Evolutionary conservation across 2,888 invertebrate genomes (phyloP).

Genomic region (Drosophila melanocephala): DNA sequence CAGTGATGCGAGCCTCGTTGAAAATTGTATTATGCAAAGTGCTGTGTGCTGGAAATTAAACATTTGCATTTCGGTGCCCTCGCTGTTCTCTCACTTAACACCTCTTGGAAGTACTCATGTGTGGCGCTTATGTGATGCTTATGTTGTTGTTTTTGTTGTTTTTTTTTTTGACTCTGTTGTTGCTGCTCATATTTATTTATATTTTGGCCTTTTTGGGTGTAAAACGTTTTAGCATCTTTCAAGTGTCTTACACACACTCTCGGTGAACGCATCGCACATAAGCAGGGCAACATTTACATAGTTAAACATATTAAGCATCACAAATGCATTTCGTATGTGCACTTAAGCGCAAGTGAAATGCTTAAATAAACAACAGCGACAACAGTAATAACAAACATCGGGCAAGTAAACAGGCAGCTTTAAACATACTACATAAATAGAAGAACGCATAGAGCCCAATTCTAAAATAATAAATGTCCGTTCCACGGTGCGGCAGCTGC

Average conservation of each 20-base stretch:
- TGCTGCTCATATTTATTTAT: slow-evolving; percentile 75
- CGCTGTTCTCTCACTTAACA: slow-evolving; percentile 65
- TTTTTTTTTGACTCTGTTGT: slow-evolving; percentile 21
- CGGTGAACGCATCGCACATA: slow-evolving; percentile 48
- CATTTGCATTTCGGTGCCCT: slow-evolving; percentile 54
- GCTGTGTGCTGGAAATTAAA: slow-evolving; percentile 55
- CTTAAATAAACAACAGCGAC: slow-evolving; percentile 67
- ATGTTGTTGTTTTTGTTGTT: slow-evolving; percentile 27
- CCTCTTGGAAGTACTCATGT: slow-evolving; percentile 68
- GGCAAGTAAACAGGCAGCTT: slow-evolving; percentile 39
- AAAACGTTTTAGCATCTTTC: slow-evolving; percentile 77
- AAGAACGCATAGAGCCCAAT: slow-evolving; percentile 10
- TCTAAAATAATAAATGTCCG: slow-evolving; percentile 3
- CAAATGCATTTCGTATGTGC: slow-evolving; percentile 56
- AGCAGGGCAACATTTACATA: slow-evolving; percentile 76
- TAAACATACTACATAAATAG: slow-evolving; percentile 5
- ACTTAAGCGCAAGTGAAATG: slow-evolving; percentile 71
- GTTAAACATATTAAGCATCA: slow-evolving; percentile 73
- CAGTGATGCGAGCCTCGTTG: slow-evolving; percentile 52
- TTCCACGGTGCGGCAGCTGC: slow-evolving; percentile 53
- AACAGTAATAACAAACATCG: slow-evolving; percentile 38
- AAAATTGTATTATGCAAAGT: slow-evolving; percentile 59
- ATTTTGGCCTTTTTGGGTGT: slow-evolving; percentile 70
- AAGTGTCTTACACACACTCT: slow-evolving; percentile 58
- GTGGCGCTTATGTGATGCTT: slow-evolving; percentile 59